Percentiles rank a stretch among this genome's conserved stretches.
phyloP scores from a whole-genome alignment of 2,888 invertebrate genomes.

The Dicyrtomina minuta region DNA sequence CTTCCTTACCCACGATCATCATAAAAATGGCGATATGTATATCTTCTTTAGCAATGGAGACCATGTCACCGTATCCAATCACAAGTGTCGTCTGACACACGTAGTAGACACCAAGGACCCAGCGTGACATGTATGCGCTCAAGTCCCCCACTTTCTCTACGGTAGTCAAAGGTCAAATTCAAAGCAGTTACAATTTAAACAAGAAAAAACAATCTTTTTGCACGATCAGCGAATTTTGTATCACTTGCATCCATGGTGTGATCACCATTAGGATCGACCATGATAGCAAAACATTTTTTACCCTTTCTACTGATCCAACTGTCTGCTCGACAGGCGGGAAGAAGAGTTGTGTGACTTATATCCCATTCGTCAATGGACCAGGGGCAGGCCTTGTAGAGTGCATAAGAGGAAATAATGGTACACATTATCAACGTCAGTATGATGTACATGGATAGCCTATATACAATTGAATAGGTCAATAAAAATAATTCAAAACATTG shows the following conservation, averaged over 20 bases:
- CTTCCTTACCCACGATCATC: constrained; percentile 47
- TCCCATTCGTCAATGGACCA: not conserved
- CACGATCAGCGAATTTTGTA: too few relatives aligned
- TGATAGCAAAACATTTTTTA: not conserved
- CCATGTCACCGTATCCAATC: constrained; percentile 52
- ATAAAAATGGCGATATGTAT: constrained; percentile 40
- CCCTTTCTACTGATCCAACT: constrained; percentile 40
- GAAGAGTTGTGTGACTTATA: constrained; percentile 36
- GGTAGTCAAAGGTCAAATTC: too few relatives aligned
- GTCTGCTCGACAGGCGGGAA: constrained; percentile 39
- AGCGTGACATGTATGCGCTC: constrained; percentile 16
- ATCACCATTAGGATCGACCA: not conserved
- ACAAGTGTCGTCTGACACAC: constrained; percentile 46
- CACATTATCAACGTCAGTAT: not conserved
- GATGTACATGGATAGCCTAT: constrained; percentile 4
- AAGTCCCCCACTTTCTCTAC: not conserved
- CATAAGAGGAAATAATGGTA: not conserved
- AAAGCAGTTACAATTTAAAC: too few relatives aligned
- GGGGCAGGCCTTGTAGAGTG: constrained; percentile 15
- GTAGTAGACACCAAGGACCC: constrained; percentile 48
- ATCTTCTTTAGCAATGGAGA: constrained; percentile 34
- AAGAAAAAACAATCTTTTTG: too few relatives aligned
- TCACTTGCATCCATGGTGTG: too few relatives aligned
- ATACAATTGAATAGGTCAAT: not conserved
- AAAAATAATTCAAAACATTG: not conserved